These are phyloP conservation scores for Baccha elongata DNA, from an alignment of 2,888 invertebrate genomes.

Conservation along the genomic window DNA sequence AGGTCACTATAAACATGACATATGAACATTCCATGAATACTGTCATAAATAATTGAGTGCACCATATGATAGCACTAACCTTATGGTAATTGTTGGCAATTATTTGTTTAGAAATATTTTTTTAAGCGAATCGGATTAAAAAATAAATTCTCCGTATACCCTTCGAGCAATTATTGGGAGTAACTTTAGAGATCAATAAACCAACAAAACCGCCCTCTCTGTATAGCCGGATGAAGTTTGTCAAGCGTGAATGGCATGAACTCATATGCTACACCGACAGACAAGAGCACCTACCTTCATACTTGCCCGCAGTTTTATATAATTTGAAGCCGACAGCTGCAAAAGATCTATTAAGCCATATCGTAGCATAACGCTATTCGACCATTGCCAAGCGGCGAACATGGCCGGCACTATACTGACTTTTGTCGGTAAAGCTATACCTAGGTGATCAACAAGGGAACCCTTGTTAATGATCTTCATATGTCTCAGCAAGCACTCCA, in stretches of 20 bases:
- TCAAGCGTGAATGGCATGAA: slow-evolving; percentile 62
- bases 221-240: slow-evolving; percentile 53
- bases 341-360: slow-evolving; percentile 22
- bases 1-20: slow-evolving; percentile 5
- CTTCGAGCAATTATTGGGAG: slow-evolving; percentile 13
- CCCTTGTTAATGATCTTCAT: slow-evolving; percentile 70
- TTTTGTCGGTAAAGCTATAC: slow-evolving; percentile 50
- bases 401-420: slow-evolving; percentile 22
- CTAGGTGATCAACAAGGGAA: slow-evolving; percentile 48
- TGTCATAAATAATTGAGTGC: slow-evolving; percentile 19
- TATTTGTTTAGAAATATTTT: neutral
- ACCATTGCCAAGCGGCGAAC: neutral
- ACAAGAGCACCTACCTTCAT: slow-evolving; percentile 1
- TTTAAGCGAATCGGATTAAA: neutral
- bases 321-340: slow-evolving; percentile 42
- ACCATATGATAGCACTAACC: neutral
- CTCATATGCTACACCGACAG: slow-evolving; percentile 23
- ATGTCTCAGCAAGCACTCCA: slow-evolving; percentile 56
- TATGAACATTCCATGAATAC: slow-evolving; percentile 49
- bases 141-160: slow-evolving; percentile 3
- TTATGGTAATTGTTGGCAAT: slow-evolving; percentile 40
- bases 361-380: slow-evolving; percentile 30
- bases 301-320: slow-evolving; percentile 41
- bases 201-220: slow-evolving; percentile 24
- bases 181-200: slow-evolving; percentile 59